Conservation (phyloP, 2,888 invertebrate species). For the Hololepta plana region DNA sequence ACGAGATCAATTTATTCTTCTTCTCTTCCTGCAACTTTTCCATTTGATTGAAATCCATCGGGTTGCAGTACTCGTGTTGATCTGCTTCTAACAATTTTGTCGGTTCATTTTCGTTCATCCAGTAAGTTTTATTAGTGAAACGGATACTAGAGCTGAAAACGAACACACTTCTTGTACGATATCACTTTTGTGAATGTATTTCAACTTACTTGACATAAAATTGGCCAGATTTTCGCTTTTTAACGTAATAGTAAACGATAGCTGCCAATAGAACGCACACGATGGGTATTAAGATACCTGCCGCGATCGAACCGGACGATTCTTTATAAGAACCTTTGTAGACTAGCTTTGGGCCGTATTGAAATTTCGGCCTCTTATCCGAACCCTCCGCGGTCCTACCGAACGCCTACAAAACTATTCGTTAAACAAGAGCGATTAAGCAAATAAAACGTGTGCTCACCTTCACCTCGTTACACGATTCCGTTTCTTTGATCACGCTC, state of each 20-base stretch:
- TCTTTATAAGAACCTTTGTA: slow-evolving; percentile 4
- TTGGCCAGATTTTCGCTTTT: slow-evolving; percentile 9
- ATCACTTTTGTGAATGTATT: background rate
- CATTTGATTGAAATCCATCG: slow-evolving; percentile 11
- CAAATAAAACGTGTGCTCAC: slow-evolving; percentile 6
- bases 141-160: slow-evolving; percentile 19
- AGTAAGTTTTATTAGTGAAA: slow-evolving; percentile 21
- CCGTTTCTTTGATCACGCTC: slow-evolving; percentile 19
- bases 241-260: slow-evolving; percentile 10
- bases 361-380: slow-evolving; percentile 9
- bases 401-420: background rate
- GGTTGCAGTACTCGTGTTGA: slow-evolving; percentile 22
- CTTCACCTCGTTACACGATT: slow-evolving; percentile 17
- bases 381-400: background rate
- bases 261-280: slow-evolving; percentile 8
- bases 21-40: too few relatives aligned
- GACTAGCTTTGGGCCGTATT: slow-evolving; percentile 2
- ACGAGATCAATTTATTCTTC: too few relatives aligned
- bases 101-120: slow-evolving; percentile 12
- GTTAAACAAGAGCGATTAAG: background rate
- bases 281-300: slow-evolving; percentile 8
- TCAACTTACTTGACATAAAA: slow-evolving; percentile 12
- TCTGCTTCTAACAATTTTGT: slow-evolving; percentile 15
- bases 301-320: slow-evolving; percentile 7
- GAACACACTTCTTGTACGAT: slow-evolving; percentile 4